Evolutionary conservation across 2,113 vertebrate genomes (phyloP).

Genomic region (Mesocricetus auratus): DNA sequence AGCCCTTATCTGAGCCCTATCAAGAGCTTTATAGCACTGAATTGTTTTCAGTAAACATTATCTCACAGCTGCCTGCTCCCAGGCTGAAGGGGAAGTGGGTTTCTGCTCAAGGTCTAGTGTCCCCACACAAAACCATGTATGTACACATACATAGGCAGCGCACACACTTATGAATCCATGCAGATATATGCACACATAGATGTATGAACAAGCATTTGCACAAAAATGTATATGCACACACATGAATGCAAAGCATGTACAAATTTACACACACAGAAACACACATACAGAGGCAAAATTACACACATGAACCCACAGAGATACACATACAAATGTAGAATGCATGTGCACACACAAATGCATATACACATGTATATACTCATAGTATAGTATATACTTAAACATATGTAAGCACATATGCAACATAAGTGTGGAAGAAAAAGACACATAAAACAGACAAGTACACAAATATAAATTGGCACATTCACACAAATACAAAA

Average conservation of each 20-base stretch:
- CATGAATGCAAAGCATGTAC: not conserved
- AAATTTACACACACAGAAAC: not conserved
- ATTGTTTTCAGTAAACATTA: no score
- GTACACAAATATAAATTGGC: not conserved
- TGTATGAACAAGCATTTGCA: not conserved
- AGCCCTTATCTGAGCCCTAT: no score
- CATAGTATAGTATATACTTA: not conserved
- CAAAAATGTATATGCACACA: not conserved
- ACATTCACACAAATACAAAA: not conserved
- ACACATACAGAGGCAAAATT: not conserved
- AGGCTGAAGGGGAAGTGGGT: no score
- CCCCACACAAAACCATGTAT: not conserved
- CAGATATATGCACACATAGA: not conserved
- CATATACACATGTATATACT: not conserved
- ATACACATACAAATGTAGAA: not conserved
- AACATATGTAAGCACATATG: not conserved
- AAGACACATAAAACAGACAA: not conserved
- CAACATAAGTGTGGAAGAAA: not conserved
- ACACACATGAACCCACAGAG: not conserved
- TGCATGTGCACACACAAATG: not conserved
- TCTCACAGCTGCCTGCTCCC: no score
- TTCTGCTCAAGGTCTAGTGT: no score
- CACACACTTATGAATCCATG: not conserved
- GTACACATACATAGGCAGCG: not conserved
- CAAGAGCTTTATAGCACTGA: no score